A percentile compares a stretch with the other conserved stretches of the same genome.
Conservation (phyloP, 1,140 invertebrate genomes). For the Heliconius nattereri region DNA sequence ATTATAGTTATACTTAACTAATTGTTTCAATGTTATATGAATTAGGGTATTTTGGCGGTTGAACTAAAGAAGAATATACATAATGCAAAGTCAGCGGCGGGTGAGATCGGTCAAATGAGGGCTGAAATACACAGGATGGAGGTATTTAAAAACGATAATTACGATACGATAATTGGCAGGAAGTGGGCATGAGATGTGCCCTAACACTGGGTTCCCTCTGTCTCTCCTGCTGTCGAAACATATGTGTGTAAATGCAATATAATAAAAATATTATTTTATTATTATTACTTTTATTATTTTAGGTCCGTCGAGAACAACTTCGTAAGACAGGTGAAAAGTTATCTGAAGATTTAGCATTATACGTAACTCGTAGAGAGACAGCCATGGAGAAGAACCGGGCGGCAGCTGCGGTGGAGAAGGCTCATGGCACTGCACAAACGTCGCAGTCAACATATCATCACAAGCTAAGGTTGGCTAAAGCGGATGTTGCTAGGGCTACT, state of each 20-base stretch:
- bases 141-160: conserved; percentile 41
- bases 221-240: no score
- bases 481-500: conserved; percentile 65
- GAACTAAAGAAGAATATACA: conserved; percentile 86
- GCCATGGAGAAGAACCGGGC: conserved; percentile 68
- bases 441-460: conserved; percentile 69
- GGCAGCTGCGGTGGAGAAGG: conserved; percentile 61
- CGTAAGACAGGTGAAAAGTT: conserved; percentile 88
- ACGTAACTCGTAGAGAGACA: conserved; percentile 86
- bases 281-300: background rate
- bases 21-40: conserved; percentile 24
- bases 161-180: no score
- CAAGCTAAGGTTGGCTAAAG: conserved; percentile 63
- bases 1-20: background rate
- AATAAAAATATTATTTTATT: no score
- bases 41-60: conserved; percentile 84
- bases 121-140: conserved; percentile 92
- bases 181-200: no score
- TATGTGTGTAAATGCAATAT: no score
- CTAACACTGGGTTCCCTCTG: no score
- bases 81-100: conserved; percentile 83
- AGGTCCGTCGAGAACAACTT: conserved; percentile 85
- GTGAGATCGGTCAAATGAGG: conserved; percentile 88
- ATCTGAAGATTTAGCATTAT: conserved; percentile 88
- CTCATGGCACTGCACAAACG: conserved; percentile 55